phyloP scores from a whole-genome alignment of 2,113 vertebrate species.

The Blennius ocellaris region DNA sequence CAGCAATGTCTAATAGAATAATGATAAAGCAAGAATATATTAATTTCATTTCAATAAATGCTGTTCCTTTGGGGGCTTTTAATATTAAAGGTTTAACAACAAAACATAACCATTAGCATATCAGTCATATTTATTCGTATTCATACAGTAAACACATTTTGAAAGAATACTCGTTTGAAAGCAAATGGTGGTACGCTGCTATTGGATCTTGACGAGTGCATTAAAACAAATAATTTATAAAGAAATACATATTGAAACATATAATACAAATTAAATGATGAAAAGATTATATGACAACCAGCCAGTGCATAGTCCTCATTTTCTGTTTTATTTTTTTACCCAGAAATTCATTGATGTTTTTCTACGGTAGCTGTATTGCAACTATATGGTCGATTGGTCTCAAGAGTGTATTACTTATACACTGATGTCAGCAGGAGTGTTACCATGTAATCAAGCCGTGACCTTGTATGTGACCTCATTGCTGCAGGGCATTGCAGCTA shows the following conservation, averaged over 20 bases:
- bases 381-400: slow-evolving; percentile 17
- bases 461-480: slow-evolving; percentile 72
- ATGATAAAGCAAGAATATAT: no score
- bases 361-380: slow-evolving; percentile 10
- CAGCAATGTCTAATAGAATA: no score
- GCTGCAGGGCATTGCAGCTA: slow-evolving; percentile 72
- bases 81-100: no score
- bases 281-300: background rate
- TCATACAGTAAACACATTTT: background rate
- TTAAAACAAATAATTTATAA: background rate
- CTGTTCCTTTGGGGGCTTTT: no score
- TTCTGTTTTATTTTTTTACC: slow-evolving; percentile 18
- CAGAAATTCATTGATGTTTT: background rate
- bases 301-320: background rate
- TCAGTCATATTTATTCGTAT: no score
- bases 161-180: background rate
- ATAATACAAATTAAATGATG: background rate
- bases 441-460: slow-evolving; percentile 74
- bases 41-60: no score
- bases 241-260: background rate
- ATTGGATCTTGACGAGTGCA: background rate
- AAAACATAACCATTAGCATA: no score
- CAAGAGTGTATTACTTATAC: slow-evolving; percentile 49
- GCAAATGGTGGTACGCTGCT: background rate
- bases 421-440: slow-evolving; percentile 58